Evolutionary conservation across 2,797 vertebrate species (phyloP).

Genomic region (Notolepis coatsorum): DNA sequence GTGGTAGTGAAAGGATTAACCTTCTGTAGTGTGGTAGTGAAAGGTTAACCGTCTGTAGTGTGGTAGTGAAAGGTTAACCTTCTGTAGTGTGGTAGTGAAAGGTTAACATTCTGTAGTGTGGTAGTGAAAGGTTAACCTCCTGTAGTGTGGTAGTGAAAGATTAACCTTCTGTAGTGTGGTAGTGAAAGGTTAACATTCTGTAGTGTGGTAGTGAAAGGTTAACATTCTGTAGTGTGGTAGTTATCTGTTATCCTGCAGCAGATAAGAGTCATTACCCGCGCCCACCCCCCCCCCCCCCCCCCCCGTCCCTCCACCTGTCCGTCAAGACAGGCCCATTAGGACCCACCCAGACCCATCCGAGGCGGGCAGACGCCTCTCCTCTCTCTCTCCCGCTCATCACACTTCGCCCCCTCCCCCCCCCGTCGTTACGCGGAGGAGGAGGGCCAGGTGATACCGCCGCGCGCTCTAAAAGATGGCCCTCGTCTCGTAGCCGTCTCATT

Average conservation of each 20-base stretch:
- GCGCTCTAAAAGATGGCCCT: conserved; percentile 67
- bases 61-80: no score
- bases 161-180: no score
- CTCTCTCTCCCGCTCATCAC: conserved; percentile 63
- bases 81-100: no score
- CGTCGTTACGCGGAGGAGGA: conserved; percentile 70
- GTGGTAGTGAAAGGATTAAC: no score
- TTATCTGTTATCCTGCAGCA: conserved; percentile 62
- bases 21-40: no score
- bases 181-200: no score
- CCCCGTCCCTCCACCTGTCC: conserved; percentile 73
- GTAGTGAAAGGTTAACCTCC: no score
- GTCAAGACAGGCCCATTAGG: conserved; percentile 77
- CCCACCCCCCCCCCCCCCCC: conserved; percentile 71
- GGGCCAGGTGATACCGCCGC: conserved; percentile 67
- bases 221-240: no score
- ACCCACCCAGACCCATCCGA: conserved; percentile 58
- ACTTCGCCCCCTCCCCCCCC: conserved; percentile 72
- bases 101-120: no score
- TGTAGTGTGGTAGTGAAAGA: no score
- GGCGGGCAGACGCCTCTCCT: conserved; percentile 67
- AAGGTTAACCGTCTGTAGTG: no score
- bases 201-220: no score
- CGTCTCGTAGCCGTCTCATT: conserved; percentile 56
- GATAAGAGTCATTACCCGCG: conserved; percentile 76